Base-by-base conservation (phyloP, 2,113 vertebrate species). In the Paralichthys olivaceus region DNA sequence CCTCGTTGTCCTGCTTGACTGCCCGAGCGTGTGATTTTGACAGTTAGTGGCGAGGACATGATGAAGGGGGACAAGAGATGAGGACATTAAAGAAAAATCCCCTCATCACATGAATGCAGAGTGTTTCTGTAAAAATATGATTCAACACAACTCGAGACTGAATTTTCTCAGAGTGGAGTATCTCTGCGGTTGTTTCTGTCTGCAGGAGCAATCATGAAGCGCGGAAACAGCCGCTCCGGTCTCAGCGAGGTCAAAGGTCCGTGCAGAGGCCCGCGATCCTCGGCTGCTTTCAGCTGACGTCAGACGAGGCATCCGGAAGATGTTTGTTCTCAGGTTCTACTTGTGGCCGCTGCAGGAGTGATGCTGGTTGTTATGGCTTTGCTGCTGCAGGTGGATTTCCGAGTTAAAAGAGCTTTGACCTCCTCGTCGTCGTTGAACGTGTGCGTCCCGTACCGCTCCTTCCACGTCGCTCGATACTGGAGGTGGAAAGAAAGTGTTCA, bases 401-500 rank as follows among this genome's bases (percentile, higher is more conserved):
- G 28, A 0, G 13, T 72, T 34, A 92, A 70, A 53, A 90, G 92
- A 23, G 40, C 66, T 28, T 55, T n/a, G 74, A 96, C 91, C 87
- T 96, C 94, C 89, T 96, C 94, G 0, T 94, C 93, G 14, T 98
- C 96, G 25, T 75, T 94, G 87, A 97, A 91, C 25, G 94, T 91
- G 85, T 75, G 95, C 82, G 95, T 94, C 28, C 96, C 95, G 7
- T 96, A 98, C 32, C 92, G 93, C 59, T 95, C 95, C 83, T 84
- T 94, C 82, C 97, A 94, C 96, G 97, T 98, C 45, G 93, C 94
- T 61, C 94, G 95, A 75, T 95, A 96, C 96, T 98, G 84, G 1
- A 92, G 63, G 45, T 2, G 8, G 19, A 4, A 63, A n/a, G 37
- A 40, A 40, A 11, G 34, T 11, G 9, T 11, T 37, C 34, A 37